Evolutionary conservation across 1,140 invertebrate species (phyloP), one percentile per base, ranked within the genome.

Genomic region (Rhopalosiphum maidis): DNA sequence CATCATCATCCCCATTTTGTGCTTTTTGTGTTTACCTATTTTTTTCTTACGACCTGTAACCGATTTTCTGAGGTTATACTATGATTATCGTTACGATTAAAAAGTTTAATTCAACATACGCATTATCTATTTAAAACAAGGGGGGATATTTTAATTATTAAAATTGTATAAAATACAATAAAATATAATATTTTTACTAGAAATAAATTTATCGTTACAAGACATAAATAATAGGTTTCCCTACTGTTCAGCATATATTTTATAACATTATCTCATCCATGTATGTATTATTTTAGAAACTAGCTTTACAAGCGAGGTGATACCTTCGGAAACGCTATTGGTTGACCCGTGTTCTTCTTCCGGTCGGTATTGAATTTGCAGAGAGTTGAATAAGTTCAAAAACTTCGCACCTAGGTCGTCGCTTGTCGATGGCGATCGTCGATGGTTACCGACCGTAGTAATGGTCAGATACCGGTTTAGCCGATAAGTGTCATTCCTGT

Each of bases 1-100:
- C 48, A 93, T n/a, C 91, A 93, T 86, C 91, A 93, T 22, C 0
- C 91, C 77, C 51, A 86, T 86, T 35, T 93, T 93, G 82, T 85
- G 37, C 4, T 93, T 93, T 37, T 54, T 54, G 23, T 18, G 2
- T n/a, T n/a, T n/a, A 1, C 15, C 15, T 18, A 43, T 30, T 41
- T 85, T 86, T 30, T 86, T 93, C 35, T 83, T 91, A 25, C 91
- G 91, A 43, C 91, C 91, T 93, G 48, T 43, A 77, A 91, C 5
- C 11, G 25, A 77, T 77, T 77, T 77, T 77, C 15, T 2, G 15
- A 77, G 5, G n/a, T 77, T 77, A 77, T n/a, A 77, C n/a, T 68
- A 77, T 21, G 3, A 15, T 18, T 30, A 30, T 30, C 55, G 6
- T n/a, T 18, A n/a, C n/a, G n/a, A n/a, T n/a, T 77, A 77, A 18